Percentiles rank a stretch among this genome's conserved stretches.
Evolutionary conservation across 2,888 invertebrate genomes (phyloP).

Genomic region (Octonoba sinensis): DNA sequence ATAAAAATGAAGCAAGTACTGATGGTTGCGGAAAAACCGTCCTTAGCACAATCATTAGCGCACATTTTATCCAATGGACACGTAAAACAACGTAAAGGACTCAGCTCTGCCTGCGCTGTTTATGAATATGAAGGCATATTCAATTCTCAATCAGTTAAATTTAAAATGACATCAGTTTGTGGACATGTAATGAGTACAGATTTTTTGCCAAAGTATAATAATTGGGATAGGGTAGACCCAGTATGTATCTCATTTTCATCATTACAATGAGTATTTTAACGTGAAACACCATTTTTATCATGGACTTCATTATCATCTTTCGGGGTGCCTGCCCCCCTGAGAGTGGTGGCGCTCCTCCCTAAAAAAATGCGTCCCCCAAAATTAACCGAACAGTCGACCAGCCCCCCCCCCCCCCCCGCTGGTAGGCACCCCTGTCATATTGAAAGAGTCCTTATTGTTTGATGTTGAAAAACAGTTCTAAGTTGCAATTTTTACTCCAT

Average conservation of each 20-base stretch:
- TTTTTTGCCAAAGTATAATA: slow-evolving; percentile 92
- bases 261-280: no score
- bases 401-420: no score
- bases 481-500: no score
- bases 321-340: no score
- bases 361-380: no score
- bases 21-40: slow-evolving; percentile 79
- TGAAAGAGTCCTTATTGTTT: no score
- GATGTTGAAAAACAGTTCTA: no score
- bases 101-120: slow-evolving; percentile 90
- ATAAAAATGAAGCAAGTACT: slow-evolving; percentile 75
- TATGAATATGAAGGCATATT: slow-evolving; percentile 94
- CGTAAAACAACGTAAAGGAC: slow-evolving; percentile 76
- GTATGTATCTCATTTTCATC: slow-evolving; percentile 73
- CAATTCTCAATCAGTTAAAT: slow-evolving; percentile 78
- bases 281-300: no score
- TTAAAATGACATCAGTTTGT: slow-evolving; percentile 98
- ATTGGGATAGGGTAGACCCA: slow-evolving; percentile 98
- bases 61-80: slow-evolving; percentile 82
- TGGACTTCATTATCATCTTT: no score
- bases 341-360: no score
- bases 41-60: slow-evolving; percentile 93
- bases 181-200: slow-evolving; percentile 98
- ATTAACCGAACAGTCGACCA: no score
- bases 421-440: no score